These are phyloP conservation scores for Apodemus agrarius DNA, from an alignment of 2,797 vertebrate species.

Conservation along the genomic window DNA sequence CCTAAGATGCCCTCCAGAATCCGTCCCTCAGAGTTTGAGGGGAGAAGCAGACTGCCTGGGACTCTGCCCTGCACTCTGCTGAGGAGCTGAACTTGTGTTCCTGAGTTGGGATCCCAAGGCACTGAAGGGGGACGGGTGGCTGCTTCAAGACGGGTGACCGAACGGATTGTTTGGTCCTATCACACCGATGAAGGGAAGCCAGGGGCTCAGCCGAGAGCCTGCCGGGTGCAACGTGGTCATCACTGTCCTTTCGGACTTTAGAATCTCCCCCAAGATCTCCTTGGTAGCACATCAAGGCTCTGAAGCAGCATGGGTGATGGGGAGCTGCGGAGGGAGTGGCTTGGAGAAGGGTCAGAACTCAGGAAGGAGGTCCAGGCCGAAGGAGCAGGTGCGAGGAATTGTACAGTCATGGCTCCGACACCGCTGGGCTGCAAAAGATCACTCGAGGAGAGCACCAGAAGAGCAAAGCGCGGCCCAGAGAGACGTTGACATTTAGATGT, in stretches of 20 bases:
- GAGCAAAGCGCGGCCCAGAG: background rate
- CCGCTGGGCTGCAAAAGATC: background rate
- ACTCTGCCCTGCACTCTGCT: background rate
- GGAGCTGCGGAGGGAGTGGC: background rate
- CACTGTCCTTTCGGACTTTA: background rate
- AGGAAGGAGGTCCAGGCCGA: background rate
- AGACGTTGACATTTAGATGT: background rate
- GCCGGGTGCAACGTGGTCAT: background rate
- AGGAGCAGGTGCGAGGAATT: background rate
- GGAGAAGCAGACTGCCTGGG: background rate
- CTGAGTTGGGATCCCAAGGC: background rate
- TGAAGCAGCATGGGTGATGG: rapidly evolving
- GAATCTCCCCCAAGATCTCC: background rate
- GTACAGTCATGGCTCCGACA: background rate
- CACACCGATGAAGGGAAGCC: background rate
- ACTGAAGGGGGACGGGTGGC: background rate
- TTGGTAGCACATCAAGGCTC: background rate
- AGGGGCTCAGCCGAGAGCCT: background rate
- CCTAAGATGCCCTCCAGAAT: constrained; percentile 31
- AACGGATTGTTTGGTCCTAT: background rate
- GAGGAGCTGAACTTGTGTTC: background rate
- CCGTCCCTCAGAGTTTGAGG: background rate
- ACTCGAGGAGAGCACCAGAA: background rate
- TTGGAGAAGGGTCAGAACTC: constrained; percentile 5
- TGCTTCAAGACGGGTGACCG: background rate